Evolutionary conservation across 1,140 invertebrate genomes (phyloP).

Genomic region (Bombyx mori): ASM3026992v2 NC_085115.1:12612001-12612500

Average conservation of each 20-base stretch:
- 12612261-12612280: too few relatives aligned
- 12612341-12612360: too few relatives aligned
- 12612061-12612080: conserved; percentile 26
- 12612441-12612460: conserved; percentile 14
- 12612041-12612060: not conserved
- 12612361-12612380: conserved; percentile 8
- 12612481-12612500: conserved; percentile 14
- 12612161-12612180: conserved; percentile 62
- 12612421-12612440: conserved; percentile 19
- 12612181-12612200: conserved; percentile 29
- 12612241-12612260: too few relatives aligned
- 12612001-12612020: too few relatives aligned
- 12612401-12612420: conserved; percentile 23
- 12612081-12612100: conserved; percentile 51
- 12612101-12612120: conserved; percentile 31
- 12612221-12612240: conserved; percentile 17
- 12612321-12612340: too few relatives aligned
- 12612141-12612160: conserved; percentile 49
- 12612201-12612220: conserved; percentile 20
- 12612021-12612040: too few relatives aligned
- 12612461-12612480: too few relatives aligned
- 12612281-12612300: too few relatives aligned
- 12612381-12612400: conserved; percentile 27
- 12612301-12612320: too few relatives aligned
- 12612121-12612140: conserved; percentile 35